Conservation (phyloP, 2,797 vertebrate species). For the Hypotaenidia philippensis region DNA sequence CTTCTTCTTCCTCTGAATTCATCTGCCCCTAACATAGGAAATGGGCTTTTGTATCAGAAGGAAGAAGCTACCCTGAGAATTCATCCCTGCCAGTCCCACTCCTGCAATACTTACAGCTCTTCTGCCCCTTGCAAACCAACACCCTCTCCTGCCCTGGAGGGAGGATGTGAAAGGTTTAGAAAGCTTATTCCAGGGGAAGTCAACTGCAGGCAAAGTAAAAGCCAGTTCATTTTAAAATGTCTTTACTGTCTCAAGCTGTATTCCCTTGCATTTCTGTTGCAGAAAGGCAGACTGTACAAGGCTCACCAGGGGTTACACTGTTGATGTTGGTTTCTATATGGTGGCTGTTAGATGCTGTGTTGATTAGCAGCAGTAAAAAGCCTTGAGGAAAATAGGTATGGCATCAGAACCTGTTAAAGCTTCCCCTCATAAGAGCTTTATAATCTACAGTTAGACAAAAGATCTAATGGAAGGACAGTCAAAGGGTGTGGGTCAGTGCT, state of each 20-base stretch:
- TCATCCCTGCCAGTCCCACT: background rate
- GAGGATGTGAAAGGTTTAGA: background rate
- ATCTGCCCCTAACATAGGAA: background rate
- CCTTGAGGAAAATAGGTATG: background rate
- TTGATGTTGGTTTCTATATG: background rate
- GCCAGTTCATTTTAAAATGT: background rate
- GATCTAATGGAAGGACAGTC: background rate
- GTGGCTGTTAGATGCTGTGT: background rate
- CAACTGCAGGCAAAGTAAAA: background rate
- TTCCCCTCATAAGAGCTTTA: slow-evolving; percentile 15
- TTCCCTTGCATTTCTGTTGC: background rate
- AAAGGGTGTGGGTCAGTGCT: background rate
- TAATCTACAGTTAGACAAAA: slow-evolving; percentile 38
- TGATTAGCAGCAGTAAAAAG: slow-evolving; percentile 26
- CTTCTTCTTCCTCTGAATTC: background rate
- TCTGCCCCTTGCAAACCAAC: background rate
- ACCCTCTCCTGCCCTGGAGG: background rate
- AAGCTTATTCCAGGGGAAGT: background rate
- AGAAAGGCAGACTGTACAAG: background rate
- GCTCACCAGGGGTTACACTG: background rate
- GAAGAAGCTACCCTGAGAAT: background rate
- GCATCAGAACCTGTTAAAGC: slow-evolving; percentile 13
- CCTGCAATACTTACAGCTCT: background rate
- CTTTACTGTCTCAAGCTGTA: background rate
- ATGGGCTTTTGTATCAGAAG: background rate